These are phyloP conservation scores for Ctenomys sociabilis DNA, from an alignment of 2,113 vertebrate genomes.

Conservation along the genomic window DNA sequence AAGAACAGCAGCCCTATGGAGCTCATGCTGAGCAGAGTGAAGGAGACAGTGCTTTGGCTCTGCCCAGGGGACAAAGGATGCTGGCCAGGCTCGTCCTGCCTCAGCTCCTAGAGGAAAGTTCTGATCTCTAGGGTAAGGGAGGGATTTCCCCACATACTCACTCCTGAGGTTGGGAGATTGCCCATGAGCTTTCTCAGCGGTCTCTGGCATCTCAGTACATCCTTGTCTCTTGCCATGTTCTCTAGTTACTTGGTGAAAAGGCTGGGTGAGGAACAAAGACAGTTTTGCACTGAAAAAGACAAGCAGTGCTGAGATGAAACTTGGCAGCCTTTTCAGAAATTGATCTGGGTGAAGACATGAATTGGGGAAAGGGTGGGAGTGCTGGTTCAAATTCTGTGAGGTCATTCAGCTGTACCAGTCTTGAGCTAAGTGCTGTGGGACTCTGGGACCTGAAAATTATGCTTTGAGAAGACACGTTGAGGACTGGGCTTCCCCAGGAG, in stretches of 20 bases:
- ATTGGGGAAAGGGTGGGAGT: neutral
- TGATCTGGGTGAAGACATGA: conserved; percentile 13
- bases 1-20: neutral
- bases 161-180: neutral
- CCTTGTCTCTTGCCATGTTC: neutral
- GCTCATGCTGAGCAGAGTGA: neutral
- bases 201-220: too few relatives aligned
- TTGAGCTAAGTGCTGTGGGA: neutral
- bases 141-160: neutral
- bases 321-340: conserved; percentile 11
- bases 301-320: neutral
- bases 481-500: neutral
- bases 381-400: conserved; percentile 1
- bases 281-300: neutral
- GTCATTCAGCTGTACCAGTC: neutral
- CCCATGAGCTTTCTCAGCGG: neutral
- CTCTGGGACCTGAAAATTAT: conserved; percentile 21
- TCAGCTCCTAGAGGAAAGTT: neutral
- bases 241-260: neutral
- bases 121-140: neutral
- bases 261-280: neutral
- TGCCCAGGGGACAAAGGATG: neutral
- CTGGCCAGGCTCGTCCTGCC: too few relatives aligned
- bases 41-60: neutral
- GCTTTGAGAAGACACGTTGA: neutral